Evolutionary conservation across 1,140 invertebrate species (phyloP).

Genomic region (Pseudobourletiella spinata): DNA sequence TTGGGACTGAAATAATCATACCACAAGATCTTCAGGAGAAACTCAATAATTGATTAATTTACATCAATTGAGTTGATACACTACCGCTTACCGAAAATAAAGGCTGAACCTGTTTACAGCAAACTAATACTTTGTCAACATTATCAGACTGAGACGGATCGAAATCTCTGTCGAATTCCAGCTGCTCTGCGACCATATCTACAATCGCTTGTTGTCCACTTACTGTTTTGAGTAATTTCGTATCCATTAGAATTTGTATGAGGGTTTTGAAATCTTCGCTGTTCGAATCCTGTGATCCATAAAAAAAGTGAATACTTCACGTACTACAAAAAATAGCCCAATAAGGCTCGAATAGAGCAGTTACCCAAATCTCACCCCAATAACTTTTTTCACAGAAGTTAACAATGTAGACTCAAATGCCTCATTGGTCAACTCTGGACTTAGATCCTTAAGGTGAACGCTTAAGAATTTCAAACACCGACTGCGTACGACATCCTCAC

Average conservation of each 20-base stretch:
- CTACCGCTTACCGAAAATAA: conserved; percentile 70
- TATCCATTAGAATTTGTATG: conserved; percentile 71
- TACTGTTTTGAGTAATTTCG: conserved; percentile 67
- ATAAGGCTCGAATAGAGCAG: too few species aligned
- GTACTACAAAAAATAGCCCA: too few species aligned
- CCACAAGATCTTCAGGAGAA: conserved; percentile 9
- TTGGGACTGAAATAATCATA: conserved; percentile 64
- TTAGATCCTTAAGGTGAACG: conserved; percentile 69
- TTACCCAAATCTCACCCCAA: conserved; percentile 62
- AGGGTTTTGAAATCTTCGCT: conserved; percentile 85
- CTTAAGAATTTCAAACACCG: conserved; percentile 80
- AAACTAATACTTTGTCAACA: conserved; percentile 70
- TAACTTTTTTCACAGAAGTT: conserved; percentile 74
- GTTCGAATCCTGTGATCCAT: conserved; percentile 63
- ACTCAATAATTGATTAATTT: neutral
- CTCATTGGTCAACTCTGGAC: conserved; percentile 66
- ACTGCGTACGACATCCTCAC: conserved; percentile 57
- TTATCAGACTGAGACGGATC: conserved; percentile 66
- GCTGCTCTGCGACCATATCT: conserved; percentile 70
- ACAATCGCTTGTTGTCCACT: conserved; percentile 77
- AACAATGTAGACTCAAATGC: conserved; percentile 80
- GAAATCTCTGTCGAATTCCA: conserved; percentile 63
- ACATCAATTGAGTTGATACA: too few species aligned
- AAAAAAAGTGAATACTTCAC: too few species aligned
- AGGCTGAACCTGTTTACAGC: conserved; percentile 70